Conservation (phyloP, 2,888 invertebrate genomes). For the Petrophora chlorosata region DNA sequence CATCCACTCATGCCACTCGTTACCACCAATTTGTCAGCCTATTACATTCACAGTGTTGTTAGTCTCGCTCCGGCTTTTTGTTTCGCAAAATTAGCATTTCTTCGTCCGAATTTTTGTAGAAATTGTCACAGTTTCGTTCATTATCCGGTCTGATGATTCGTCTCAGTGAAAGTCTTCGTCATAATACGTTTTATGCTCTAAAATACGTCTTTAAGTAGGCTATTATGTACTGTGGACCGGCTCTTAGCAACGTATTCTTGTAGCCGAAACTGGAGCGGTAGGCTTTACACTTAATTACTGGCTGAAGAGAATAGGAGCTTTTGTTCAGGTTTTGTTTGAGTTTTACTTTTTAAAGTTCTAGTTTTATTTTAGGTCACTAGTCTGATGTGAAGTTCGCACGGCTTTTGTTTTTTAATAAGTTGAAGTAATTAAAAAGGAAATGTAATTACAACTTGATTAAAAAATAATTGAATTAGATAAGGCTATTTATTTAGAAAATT, state of each 20-base stretch:
- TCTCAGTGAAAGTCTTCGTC: constrained; percentile 52
- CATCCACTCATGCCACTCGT: not conserved
- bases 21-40: constrained; percentile 3
- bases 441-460: no score
- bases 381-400: not conserved
- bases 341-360: constrained; percentile 23
- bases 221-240: no score
- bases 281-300: constrained; percentile 18
- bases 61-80: constrained; percentile 36
- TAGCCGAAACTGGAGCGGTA: constrained; percentile 27
- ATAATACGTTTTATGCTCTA: constrained; percentile 41
- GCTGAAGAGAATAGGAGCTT: constrained; percentile 4
- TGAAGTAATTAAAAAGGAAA: no score
- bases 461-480: no score
- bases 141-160: constrained; percentile 54
- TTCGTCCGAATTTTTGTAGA: constrained; percentile 52
- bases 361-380: constrained; percentile 13
- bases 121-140: constrained; percentile 54
- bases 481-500: no score
- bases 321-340: constrained; percentile 20
- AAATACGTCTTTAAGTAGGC: constrained; percentile 30
- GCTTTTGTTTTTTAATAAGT: no score
- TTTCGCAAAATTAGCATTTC: constrained; percentile 45
- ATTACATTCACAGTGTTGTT: constrained; percentile 26
- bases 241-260: no score